These are phyloP conservation scores for Danionella dracula DNA, from an alignment of 2,797 vertebrate species.

Conservation along the genomic window DNA sequence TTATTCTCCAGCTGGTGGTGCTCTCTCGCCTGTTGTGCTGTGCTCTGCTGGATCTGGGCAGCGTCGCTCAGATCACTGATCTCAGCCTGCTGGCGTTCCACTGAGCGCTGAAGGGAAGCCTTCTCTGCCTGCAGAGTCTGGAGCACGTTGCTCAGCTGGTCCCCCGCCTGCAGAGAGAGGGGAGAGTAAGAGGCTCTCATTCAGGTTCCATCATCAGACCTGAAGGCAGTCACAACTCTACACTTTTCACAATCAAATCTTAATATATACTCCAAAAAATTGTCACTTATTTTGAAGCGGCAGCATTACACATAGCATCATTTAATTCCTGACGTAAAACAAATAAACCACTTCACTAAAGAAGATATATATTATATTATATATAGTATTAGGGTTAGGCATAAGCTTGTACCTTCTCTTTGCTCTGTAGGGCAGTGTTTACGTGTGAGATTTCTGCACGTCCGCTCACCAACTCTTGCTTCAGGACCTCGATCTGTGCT, in stretches of 20 bases:
- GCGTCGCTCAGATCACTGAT: conserved; percentile 63
- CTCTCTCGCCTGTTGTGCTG: conserved; percentile 65
- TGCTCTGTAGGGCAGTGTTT: conserved; percentile 62
- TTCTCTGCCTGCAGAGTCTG: conserved; percentile 70
- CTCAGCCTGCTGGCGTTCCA: conserved; percentile 64
- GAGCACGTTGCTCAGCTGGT: conserved; percentile 61
- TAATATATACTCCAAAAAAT: no score
- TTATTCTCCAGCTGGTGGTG: conserved; percentile 54
- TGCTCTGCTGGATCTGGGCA: conserved; percentile 62
- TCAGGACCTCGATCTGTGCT: conserved; percentile 76
- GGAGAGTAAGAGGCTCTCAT: no score
- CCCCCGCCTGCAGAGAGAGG: conserved; percentile 60
- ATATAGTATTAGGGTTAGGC: no score
- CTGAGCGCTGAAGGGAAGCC: conserved; percentile 55
- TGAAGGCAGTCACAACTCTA: no score
- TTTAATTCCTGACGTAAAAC: no score
- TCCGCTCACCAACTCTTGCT: conserved; percentile 74
- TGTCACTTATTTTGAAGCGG: no score
- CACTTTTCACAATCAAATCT: no score
- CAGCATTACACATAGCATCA: no score
- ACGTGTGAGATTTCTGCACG: conserved; percentile 59
- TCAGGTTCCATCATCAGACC: no score
- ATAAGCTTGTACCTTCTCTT: conserved; percentile 62
- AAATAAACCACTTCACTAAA: no score
- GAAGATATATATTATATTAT: no score